These are phyloP conservation scores for Tangara arthus DNA, from an alignment of 2,797 vertebrate species.

Conservation along the genomic window DNA sequence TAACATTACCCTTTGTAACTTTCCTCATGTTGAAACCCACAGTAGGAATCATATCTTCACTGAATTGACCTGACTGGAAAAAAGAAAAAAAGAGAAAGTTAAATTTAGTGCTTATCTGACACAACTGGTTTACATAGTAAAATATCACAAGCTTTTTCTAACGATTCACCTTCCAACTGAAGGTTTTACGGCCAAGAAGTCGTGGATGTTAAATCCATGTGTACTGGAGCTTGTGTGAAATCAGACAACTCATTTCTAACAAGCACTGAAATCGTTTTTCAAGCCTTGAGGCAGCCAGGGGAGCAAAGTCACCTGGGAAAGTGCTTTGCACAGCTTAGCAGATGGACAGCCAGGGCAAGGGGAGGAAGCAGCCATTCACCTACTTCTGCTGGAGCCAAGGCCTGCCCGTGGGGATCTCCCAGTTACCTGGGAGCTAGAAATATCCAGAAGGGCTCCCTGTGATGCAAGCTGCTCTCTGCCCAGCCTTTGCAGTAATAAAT, in stretches of 20 bases:
- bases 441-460: neutral
- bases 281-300: neutral
- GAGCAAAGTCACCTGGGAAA: neutral
- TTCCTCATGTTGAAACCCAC: conserved; percentile 99
- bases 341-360: neutral
- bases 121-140: neutral
- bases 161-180: neutral
- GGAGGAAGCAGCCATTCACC: neutral
- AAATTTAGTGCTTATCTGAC: neutral
- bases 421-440: neutral
- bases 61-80: conserved; percentile 94
- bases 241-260: neutral
- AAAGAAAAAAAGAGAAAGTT: neutral
- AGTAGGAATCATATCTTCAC: conserved; percentile 99
- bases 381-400: neutral
- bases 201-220: neutral
- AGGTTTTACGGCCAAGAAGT: neutral
- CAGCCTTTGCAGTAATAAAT: neutral
- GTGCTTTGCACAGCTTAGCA: neutral
- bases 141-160: neutral
- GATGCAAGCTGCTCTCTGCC: neutral
- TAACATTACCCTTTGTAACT: conserved; percentile 98
- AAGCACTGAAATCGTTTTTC: neutral
- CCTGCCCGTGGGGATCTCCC: neutral
- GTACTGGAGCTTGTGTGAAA: neutral